Percentiles rank a stretch among this genome's conserved stretches.
These are phyloP conservation scores for Sus cebifrons DNA, from an alignment of 2,797 vertebrate genomes.

Conservation along the genomic window DNA sequence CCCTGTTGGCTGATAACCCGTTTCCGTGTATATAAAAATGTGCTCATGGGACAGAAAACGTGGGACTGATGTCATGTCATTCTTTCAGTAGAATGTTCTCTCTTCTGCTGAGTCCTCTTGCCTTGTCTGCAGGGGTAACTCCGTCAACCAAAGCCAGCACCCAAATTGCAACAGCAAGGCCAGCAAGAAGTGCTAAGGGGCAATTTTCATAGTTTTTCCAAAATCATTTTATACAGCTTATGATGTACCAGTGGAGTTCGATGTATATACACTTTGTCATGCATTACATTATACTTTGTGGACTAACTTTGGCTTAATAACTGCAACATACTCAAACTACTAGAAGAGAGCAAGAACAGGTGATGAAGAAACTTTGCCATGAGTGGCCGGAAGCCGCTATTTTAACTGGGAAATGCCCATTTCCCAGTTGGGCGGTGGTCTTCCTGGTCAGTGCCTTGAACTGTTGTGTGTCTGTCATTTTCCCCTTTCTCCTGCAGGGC, in stretches of 20 bases:
- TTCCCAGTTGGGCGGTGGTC: neutral
- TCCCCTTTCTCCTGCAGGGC: slow-evolving; percentile 34
- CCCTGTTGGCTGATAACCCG: neutral
- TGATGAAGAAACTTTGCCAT: slow-evolving; percentile 17
- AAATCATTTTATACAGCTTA: neutral
- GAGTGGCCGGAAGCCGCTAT: neutral
- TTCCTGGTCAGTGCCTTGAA: neutral
- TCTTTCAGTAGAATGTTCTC: neutral
- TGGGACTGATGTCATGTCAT: neutral
- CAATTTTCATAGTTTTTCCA: neutral
- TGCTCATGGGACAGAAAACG: neutral
- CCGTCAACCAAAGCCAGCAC: neutral
- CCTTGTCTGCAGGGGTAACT: neutral
- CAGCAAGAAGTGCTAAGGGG: neutral
- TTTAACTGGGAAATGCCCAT: neutral
- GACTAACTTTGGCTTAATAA: neutral
- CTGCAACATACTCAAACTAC: neutral
- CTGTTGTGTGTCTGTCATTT: neutral
- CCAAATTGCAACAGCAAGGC: slow-evolving; percentile 2
- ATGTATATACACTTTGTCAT: neutral
- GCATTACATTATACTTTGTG: neutral
- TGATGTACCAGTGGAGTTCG: neutral
- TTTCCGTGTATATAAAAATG: neutral
- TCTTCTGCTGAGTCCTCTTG: neutral
- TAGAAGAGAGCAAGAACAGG: neutral